Base-by-base conservation (phyloP, 2,888 invertebrate species). In the Habrosyne pyritoides region DNA sequence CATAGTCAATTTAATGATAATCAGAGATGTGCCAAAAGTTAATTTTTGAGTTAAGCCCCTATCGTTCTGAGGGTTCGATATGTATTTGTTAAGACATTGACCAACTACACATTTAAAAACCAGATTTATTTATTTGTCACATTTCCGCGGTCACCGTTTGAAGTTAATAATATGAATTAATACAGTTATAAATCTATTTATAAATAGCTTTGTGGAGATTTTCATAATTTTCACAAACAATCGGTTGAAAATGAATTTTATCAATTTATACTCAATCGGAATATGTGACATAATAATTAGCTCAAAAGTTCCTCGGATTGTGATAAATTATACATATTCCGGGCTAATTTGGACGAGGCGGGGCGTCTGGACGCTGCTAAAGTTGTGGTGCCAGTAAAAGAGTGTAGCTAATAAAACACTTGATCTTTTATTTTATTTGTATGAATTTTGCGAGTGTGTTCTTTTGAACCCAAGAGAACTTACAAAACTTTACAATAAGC, bases 261-360 rank as follows among this genome's bases (percentile, higher is more conserved):
- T 46, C 53, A 55, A 57, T 33, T 53, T 53, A 47, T 33, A 47
- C 64, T 56, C 65, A 58, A 61, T 63, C 55, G 58, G 57, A 58
- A 72, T 66, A 69, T 63, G 60, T 64, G 66, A 71, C 73, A 73
- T 69, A 66, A 71, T 77, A 77, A 79, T 77, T 71, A 75, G 68
- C 66, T 68, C 62, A 63, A 74, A 81, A 81, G 71, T 79, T 73
- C 64, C 66, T 70, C 71, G 63, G 72, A 79, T 81, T 73, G 71
- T 63, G 63, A 77, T 81, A 70, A 78, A 82, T 81, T 81, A 83
- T 81, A 77, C 76, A 83, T 67, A 74, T 76, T 68, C 67, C 65
- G 63, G 64, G 71, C 83, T 84, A 84, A 84, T 84, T 81, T 69
- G 67, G 76, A 69, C 66, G 75, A 69, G 67, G 74, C 71, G 60